These are phyloP conservation scores for Caenorhabditis auriculariae DNA, from an alignment of 2,888 invertebrate species.

Conservation along the genomic window DNA sequence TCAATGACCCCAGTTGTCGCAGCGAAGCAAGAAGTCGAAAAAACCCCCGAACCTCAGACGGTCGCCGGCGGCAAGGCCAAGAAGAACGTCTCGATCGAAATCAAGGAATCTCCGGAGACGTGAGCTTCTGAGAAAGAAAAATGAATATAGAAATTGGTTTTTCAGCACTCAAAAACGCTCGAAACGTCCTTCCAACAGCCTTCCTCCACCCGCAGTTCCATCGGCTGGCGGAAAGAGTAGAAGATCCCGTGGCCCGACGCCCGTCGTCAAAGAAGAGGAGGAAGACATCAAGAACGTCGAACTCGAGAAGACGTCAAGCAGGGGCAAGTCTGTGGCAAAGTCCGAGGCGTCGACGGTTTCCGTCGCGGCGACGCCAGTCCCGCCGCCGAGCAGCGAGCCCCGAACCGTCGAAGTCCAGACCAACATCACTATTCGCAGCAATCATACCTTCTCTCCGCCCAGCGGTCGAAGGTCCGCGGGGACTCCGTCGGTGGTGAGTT, in stretches of 20 bases:
- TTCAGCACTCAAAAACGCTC: no score
- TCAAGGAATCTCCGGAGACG: not conserved
- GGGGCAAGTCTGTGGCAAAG: not conserved
- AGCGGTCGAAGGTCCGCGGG: conserved; percentile 5
- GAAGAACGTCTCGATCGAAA: not conserved
- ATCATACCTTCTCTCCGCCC: not conserved
- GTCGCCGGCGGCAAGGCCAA: no score
- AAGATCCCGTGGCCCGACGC: no score
- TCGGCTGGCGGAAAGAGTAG: no score
- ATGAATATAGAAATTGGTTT: no score
- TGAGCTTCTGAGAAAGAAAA: not conserved
- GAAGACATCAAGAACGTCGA: not conserved
- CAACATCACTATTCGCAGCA: conserved; percentile 3
- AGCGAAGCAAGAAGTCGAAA: no score
- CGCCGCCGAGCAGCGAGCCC: not conserved
- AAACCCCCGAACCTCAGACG: no score
- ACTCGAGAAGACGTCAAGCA: not conserved
- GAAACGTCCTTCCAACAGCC: no score
- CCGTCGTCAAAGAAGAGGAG: no score
- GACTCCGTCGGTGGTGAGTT: not conserved
- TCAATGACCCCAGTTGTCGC: no score
- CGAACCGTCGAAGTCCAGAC: conserved; percentile 2
- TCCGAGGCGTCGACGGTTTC: not conserved
- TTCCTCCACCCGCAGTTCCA: no score
- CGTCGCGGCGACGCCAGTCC: not conserved